phyloP scores from a whole-genome alignment of 1,140 invertebrate genomes.

The Drosophila mauritiana region DNA sequence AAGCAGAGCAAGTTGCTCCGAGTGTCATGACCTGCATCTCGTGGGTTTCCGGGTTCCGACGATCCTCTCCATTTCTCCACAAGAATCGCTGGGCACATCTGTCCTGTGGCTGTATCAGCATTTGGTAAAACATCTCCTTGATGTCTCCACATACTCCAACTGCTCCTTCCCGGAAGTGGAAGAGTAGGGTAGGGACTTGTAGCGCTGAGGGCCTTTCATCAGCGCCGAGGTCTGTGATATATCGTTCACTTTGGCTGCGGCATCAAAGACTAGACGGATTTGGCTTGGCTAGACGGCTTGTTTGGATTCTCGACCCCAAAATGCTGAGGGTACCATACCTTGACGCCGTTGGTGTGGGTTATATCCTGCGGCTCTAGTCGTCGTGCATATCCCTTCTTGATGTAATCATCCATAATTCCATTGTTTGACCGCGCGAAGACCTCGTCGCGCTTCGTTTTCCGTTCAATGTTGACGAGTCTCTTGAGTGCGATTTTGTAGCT shows the following conservation, averaged over 20 bases:
- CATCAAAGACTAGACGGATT: no score
- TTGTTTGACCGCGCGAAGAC: no score
- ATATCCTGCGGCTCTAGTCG: no score
- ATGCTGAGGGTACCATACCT: not conserved
- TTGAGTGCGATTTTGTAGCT: not conserved
- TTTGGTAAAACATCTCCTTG: not conserved
- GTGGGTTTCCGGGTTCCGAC: not conserved
- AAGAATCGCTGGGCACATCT: not conserved
- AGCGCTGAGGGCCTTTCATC: not conserved
- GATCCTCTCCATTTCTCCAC: not conserved
- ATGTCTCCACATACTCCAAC: not conserved
- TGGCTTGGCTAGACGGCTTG: no score
- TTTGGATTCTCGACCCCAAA: not conserved
- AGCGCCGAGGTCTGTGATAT: no score
- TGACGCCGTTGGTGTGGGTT: no score
- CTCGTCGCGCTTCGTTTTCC: not conserved
- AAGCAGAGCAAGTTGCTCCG: not conserved
- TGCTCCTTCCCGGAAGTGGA: not conserved
- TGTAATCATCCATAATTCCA: no score
- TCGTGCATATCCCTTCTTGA: no score
- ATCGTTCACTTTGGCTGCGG: no score
- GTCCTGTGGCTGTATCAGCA: conserved; percentile 2
- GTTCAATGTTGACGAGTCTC: conserved; percentile 1
- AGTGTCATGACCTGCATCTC: not conserved
- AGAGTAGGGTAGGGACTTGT: not conserved